These are phyloP conservation scores for Cricetomys ansorgei DNA, from an alignment of 2,113 vertebrate genomes.

Conservation along the genomic window DNA sequence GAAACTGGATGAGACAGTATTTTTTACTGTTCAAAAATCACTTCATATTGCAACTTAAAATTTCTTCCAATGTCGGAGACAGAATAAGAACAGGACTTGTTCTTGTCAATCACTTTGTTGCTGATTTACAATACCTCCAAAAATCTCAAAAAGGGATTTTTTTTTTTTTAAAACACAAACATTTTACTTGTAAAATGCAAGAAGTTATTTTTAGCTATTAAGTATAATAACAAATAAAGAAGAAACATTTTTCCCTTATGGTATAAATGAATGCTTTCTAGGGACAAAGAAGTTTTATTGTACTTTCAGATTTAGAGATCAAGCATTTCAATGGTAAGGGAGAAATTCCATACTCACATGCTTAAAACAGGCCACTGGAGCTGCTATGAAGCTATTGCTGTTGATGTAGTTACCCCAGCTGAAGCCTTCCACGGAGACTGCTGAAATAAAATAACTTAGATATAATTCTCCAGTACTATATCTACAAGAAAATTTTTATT, in stretches of 20 bases:
- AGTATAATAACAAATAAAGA: background rate
- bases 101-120: background rate
- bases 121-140: background rate
- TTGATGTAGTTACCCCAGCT: constrained; percentile 98
- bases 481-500: background rate
- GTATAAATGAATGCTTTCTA: constrained; percentile 4
- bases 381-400: constrained; percentile 96
- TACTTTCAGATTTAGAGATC: constrained; percentile 46
- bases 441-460: constrained; percentile 78
- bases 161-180: background rate
- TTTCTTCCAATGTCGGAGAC: no score
- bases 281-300: constrained; percentile 1
- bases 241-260: background rate
- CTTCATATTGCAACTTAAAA: background rate
- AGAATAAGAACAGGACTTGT: background rate
- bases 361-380: constrained; percentile 98
- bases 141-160: background rate
- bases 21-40: constrained; percentile 8
- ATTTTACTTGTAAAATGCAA: constrained; percentile 40
- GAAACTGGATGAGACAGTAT: constrained; percentile 26
- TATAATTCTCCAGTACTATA: constrained; percentile 50
- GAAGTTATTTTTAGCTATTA: constrained; percentile 31
- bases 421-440: constrained; percentile 92
- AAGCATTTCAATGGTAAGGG: constrained; percentile 32
- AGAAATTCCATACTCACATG: constrained; percentile 90